A percentile compares a stretch with the other conserved stretches of the same genome.
Evolutionary conservation across 2,888 invertebrate genomes (phyloP).

Genomic region (Trisateles emortualis): DNA sequence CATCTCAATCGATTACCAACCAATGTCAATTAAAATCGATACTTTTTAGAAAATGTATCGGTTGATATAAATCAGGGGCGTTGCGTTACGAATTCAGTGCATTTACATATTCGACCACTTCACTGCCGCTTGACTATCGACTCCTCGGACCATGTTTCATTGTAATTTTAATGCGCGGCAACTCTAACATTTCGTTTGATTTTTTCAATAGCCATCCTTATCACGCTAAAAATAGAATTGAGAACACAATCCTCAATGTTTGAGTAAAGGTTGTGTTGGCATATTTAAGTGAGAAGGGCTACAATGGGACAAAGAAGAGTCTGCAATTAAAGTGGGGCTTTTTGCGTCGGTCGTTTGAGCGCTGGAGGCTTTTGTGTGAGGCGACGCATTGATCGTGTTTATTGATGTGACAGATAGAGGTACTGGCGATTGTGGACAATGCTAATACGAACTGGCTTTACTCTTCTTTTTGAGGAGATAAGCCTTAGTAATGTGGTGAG

Average conservation of each 20-base stretch:
- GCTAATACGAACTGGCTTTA: constrained; percentile 12
- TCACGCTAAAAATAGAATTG: constrained; percentile 10
- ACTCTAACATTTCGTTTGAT: constrained; percentile 7
- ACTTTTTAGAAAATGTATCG: constrained; percentile 47
- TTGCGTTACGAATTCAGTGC: constrained; percentile 52
- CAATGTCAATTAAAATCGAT: constrained; percentile 47
- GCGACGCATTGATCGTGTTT: constrained; percentile 55
- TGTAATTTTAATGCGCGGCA: constrained; percentile 58
- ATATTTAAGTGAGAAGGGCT: constrained; percentile 55
- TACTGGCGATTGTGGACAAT: constrained; percentile 30
- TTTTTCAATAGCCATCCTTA: constrained; percentile 13
- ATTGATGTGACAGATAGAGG: constrained; percentile 48
- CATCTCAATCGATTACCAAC: constrained; percentile 45
- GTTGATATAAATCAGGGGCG: constrained; percentile 47
- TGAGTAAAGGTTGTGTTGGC: constrained; percentile 38
- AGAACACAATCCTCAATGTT: neutral
- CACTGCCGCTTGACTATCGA: constrained; percentile 49
- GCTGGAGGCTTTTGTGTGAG: constrained; percentile 42
- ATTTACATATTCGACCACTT: constrained; percentile 59
- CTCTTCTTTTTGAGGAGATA: neutral
- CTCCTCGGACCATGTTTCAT: constrained; percentile 58
- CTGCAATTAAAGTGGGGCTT: constrained; percentile 58
- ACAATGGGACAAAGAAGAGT: constrained; percentile 58
- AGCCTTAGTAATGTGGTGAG: neutral
- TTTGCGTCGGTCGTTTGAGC: constrained; percentile 53